phyloP scores from a whole-genome alignment of 2,113 vertebrate genomes.

The Malurus elegans region DNA sequence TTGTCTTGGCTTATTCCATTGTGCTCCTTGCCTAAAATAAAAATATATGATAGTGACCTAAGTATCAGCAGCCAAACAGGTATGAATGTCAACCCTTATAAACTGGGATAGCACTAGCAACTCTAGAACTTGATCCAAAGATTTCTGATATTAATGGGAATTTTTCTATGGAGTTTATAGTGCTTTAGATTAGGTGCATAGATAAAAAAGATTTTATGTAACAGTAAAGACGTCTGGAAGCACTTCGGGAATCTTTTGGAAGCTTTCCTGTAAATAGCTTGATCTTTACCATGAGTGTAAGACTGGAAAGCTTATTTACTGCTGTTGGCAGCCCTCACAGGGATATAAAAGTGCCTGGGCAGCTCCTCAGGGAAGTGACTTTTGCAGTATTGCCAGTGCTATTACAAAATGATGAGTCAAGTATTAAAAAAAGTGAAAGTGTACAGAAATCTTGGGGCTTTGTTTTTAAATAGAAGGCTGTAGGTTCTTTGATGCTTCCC shows the following conservation, averaged over 20 bases:
- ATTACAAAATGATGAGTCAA: slow-evolving; percentile 9
- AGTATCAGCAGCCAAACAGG: background rate
- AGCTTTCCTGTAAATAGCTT: background rate
- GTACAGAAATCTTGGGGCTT: background rate
- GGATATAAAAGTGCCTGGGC: background rate
- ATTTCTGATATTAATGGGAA: background rate
- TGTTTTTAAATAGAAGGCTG: background rate
- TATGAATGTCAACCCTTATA: background rate
- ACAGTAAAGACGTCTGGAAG: background rate
- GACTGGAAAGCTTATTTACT: background rate
- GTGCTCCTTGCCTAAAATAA: slow-evolving; percentile 13
- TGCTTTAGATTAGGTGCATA: background rate
- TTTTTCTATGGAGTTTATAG: background rate
- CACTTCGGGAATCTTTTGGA: background rate
- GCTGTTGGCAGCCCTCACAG: background rate
- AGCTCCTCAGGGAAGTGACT: background rate
- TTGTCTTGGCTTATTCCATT: background rate
- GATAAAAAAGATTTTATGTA: background rate
- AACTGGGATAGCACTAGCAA: background rate
- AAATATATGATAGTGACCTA: background rate
- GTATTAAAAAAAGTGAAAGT: background rate
- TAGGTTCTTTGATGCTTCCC: background rate
- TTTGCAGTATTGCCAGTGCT: background rate
- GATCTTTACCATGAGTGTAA: background rate
- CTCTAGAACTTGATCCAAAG: background rate